Evolutionary conservation across 1,140 invertebrate species (phyloP), one percentile per base, ranked within the genome.

Genomic region (Dendrolimus kikuchii): DNA sequence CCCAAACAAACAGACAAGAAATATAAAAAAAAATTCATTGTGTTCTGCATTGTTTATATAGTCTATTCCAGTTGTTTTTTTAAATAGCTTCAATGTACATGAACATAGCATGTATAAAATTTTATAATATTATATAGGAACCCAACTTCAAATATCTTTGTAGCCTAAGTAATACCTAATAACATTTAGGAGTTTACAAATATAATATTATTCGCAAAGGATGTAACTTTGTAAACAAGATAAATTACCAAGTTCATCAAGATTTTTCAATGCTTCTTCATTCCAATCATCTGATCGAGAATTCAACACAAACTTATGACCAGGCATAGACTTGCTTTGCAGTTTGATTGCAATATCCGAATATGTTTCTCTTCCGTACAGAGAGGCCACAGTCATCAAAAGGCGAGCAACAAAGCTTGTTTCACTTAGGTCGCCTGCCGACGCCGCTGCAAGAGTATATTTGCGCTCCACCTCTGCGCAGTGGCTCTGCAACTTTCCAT

Each of bases 231-330:
- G 6, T 47, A 47, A 37, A n/a, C 23, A 49, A 49, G 43, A 51
- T 8, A 40, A 61, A 57, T 68, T 81, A 95, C 94, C 95, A 80
- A 98, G 83, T 81, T 92, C 89, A 40, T 90, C 81, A 45, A 90
- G 88, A 61, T 91, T 84, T 40, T 88, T 86, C 9, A 98, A 80
- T 43, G 92, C 89, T 51, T 89, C 87, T 64, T 94, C 91, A 76
- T 91, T 92, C 93, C 95, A 98, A 64, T 91, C 90, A 77, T 95
- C 92, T 61, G 94, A 96, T 39, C 96, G 88, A n/a, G 96, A 94
- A 74, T 92, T 92, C 6, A 99, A 87, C 7, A 98, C 93, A 89
- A 99, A 95, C 84, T 95, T 95, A 81, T 99, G 97, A 8, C 92
- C 95, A 49, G 92, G 92, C 57, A 97, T 89, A 40, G 90, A 81